Evolutionary conservation across 2,113 vertebrate species (phyloP).

Genomic region (Sinocyclocheilus grahami): DNA sequence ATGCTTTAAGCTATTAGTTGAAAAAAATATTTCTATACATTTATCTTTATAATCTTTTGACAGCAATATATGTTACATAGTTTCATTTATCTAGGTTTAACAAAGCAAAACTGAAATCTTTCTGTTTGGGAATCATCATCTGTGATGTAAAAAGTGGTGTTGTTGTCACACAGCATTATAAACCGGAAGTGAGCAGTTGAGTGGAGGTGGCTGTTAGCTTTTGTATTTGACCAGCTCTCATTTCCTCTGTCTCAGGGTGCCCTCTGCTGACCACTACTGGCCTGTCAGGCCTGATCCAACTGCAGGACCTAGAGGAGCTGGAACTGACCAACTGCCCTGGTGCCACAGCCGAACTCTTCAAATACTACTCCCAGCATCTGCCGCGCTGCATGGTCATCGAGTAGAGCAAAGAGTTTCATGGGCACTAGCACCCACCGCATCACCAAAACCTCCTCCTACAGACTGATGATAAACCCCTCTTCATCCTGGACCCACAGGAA

Average conservation of each 20-base stretch:
- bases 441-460: slow-evolving; percentile 66
- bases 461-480: slow-evolving; percentile 66
- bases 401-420: slow-evolving; percentile 69
- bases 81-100: too few relatives aligned
- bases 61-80: too few relatives aligned
- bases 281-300: slow-evolving; percentile 93
- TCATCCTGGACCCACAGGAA: slow-evolving; percentile 57
- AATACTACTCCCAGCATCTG: slow-evolving; percentile 98
- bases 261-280: slow-evolving; percentile 95
- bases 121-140: too few relatives aligned
- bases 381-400: slow-evolving; percentile 98
- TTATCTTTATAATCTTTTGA: too few relatives aligned
- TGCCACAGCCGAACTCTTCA: slow-evolving; percentile 96
- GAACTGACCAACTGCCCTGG: slow-evolving; percentile 98
- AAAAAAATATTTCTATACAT: too few relatives aligned
- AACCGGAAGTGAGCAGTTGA: slow-evolving; percentile 71
- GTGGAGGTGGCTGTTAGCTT: slow-evolving; percentile 67
- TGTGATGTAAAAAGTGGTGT: too few relatives aligned
- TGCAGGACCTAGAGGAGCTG: slow-evolving; percentile 95
- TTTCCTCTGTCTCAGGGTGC: slow-evolving; percentile 78
- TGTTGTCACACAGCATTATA: neutral
- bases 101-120: too few relatives aligned
- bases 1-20: too few relatives aligned
- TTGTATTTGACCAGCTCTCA: neutral
- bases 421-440: slow-evolving; percentile 56